Percentiles rank a stretch among this genome's conserved stretches.
These are phyloP conservation scores for Myotis yumanensis DNA, from an alignment of 2,113 vertebrate genomes.

Conservation along the genomic window DNA sequence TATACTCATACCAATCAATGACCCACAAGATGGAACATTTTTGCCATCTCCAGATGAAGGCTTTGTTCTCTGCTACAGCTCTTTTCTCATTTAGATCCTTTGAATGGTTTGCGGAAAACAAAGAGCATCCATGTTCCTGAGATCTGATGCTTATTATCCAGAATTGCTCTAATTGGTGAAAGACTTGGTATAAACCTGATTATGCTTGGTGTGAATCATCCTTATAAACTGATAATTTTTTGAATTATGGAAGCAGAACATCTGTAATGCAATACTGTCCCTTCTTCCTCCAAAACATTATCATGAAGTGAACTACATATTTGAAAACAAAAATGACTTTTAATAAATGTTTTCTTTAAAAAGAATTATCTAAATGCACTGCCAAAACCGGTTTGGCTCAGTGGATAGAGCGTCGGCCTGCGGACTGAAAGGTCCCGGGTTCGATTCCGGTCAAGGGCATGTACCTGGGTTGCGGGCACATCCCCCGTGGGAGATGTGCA, in stretches of 20 bases:
- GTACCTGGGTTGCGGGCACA: no score
- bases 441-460: no score
- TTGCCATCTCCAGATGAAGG: neutral
- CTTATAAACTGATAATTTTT: constrained; percentile 50
- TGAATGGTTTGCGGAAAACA: neutral
- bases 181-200: constrained; percentile 87
- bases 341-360: constrained; percentile 64
- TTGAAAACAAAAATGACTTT: constrained; percentile 68
- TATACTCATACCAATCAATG: neutral
- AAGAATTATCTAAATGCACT: constrained; percentile 6
- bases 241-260: constrained; percentile 73
- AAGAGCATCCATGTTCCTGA: neutral
- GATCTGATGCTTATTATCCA: constrained; percentile 87
- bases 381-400: no score
- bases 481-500: no score
- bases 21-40: neutral
- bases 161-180: constrained; percentile 88
- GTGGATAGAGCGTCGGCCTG: no score
- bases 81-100: neutral
- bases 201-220: constrained; percentile 49
- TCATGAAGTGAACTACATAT: constrained; percentile 68
- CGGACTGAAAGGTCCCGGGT: no score
- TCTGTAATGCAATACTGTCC: constrained; percentile 61
- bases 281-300: constrained; percentile 65
- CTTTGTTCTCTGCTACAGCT: neutral